Evolutionary conservation across 2,113 vertebrate genomes (phyloP), one percentile per base, ranked within the genome.

Genomic region (Dendropsophus ebraccatus): DNA sequence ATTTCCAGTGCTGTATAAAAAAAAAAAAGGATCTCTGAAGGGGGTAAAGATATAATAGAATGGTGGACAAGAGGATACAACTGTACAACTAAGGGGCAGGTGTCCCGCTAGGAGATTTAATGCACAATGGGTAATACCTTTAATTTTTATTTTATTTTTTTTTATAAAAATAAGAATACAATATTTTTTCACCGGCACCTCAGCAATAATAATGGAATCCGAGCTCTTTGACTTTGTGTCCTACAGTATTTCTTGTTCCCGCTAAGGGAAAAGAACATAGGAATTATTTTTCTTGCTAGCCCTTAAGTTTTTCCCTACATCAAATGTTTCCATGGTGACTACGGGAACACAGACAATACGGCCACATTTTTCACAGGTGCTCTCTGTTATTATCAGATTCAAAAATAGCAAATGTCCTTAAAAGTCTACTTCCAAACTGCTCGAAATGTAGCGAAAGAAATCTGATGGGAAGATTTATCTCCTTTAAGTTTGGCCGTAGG

Each of bases 331-430:
- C 83, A 84, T 84, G 73, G 83, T 23, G 35, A 84, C 56, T 62
- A 32, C 35, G 16, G 16, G 82, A 84, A 83, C 81, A 73, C 28
- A 25, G 82, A 83, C 82, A 74, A 84, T 77, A 75, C 54, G 17
- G 73, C 70, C 83, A 76, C 73, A 84, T 65, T 76, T 70, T 76
- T 84, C 23, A 75, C 52, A n/a, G 41, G 56, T 49, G 30, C 56
- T 84, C 82, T 65, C 14, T 69, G 83, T 74, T 84, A 84, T 84
- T 84, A 84, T 84, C 56, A 47, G 25, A 35, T 84, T 84, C 28
- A 76, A 84, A 84, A 76, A 84, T 84, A 84, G 83, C 72, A 84
- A 76, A 49, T 76, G 54, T 76, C 32, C 35, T 83, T 30, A 52
- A 76, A 75, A 84, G 75, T 28, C 37, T 45, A 47, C 16, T 17